Evolutionary conservation across 1,140 invertebrate species (phyloP).

Genomic region (Dolichoris vasculosae): DNA sequence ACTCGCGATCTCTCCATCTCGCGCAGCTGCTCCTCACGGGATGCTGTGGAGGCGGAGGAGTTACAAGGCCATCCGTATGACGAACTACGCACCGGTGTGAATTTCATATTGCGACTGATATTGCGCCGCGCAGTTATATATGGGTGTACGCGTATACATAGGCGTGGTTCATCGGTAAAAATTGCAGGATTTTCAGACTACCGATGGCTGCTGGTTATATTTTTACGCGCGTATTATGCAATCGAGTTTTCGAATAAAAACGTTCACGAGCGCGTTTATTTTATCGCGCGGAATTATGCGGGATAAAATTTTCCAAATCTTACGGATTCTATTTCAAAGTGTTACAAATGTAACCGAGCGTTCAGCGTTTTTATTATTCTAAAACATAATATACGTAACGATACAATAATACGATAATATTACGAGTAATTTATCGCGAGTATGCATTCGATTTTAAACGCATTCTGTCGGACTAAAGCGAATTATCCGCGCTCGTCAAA

Average conservation of each 20-base stretch:
- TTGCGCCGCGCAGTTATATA: slow-evolving; percentile 47
- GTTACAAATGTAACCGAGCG: too few species aligned
- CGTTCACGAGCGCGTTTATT: neutral
- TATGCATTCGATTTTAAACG: too few species aligned
- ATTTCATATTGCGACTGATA: slow-evolving; percentile 68
- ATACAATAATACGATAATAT: too few species aligned
- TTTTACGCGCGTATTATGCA: neutral
- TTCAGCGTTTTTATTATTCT: too few species aligned
- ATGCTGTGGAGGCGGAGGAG: neutral
- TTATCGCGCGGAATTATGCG: neutral
- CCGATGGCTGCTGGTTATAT: neutral
- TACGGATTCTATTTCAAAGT: too few species aligned
- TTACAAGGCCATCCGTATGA: slow-evolving; percentile 48
- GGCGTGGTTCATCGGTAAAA: too few species aligned
- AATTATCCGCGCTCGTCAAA: too few species aligned
- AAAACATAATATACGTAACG: too few species aligned
- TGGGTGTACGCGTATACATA: neutral
- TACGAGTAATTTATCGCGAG: neutral
- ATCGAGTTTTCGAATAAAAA: too few species aligned
- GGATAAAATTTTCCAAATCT: neutral
- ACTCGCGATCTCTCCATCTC: slow-evolving; percentile 58
- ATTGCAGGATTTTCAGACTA: neutral
- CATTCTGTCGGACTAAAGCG: too few species aligned
- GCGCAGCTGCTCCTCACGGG: slow-evolving; percentile 60
- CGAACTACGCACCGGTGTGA: slow-evolving; percentile 59